These are phyloP conservation scores for Pardosa pseudoannulata DNA, from an alignment of 2,888 invertebrate species.

Conservation along the genomic window DNA sequence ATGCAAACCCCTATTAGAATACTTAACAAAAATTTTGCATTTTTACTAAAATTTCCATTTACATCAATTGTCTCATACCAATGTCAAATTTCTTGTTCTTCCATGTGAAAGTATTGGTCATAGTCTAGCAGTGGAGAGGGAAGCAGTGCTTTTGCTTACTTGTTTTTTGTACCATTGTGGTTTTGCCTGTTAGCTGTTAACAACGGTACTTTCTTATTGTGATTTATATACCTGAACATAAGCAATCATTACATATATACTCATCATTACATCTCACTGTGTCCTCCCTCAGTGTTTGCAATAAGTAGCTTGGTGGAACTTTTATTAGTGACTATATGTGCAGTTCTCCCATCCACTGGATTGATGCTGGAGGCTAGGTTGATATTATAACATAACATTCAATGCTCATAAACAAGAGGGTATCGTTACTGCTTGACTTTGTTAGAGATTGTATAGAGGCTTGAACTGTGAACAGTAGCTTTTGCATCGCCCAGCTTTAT, in stretches of 20 bases:
- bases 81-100: slow-evolving; percentile 26
- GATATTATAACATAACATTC: slow-evolving; percentile 27
- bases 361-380: slow-evolving; percentile 46
- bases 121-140: slow-evolving; percentile 46
- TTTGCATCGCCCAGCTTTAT: slow-evolving; percentile 7
- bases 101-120: slow-evolving; percentile 67
- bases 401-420: slow-evolving; percentile 17
- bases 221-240: slow-evolving; percentile 61
- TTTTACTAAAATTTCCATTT: not conserved
- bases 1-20: too few relatives aligned
- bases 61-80: not conserved
- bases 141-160: slow-evolving; percentile 60
- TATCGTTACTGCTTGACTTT: slow-evolving; percentile 60
- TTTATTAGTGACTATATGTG: slow-evolving; percentile 41
- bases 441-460: slow-evolving; percentile 59
- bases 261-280: slow-evolving; percentile 53
- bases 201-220: slow-evolving; percentile 55
- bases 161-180: slow-evolving; percentile 55
- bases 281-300: slow-evolving; percentile 62
- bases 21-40: too few relatives aligned
- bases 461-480: slow-evolving; percentile 30
- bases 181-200: slow-evolving; percentile 64
- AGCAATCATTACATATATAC: slow-evolving; percentile 61
- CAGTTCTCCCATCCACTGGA: slow-evolving; percentile 42
- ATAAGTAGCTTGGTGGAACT: slow-evolving; percentile 62